Conservation (phyloP, 2,797 vertebrate species). For the Scarus forsteni region DNA sequence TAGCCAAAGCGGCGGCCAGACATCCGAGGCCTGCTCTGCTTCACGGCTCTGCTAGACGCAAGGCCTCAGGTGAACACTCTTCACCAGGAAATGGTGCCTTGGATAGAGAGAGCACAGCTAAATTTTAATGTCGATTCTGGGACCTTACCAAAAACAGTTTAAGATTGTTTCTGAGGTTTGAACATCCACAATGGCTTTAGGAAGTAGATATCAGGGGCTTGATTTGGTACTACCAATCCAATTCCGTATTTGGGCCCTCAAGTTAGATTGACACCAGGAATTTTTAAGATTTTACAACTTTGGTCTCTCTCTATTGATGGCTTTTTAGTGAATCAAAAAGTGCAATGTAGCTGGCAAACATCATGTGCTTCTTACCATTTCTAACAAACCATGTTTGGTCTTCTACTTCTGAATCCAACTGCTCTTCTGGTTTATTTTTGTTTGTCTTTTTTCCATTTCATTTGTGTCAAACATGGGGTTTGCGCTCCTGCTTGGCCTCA, state of each 20-base stretch:
- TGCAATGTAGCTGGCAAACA: conserved; percentile 97
- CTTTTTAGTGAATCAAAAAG: conserved; percentile 48
- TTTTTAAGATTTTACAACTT: background rate
- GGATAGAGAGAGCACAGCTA: conserved; percentile 67
- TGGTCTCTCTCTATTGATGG: conserved; percentile 75
- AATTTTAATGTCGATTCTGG: background rate
- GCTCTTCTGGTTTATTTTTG: conserved; percentile 17
- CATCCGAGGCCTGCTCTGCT: conserved; percentile 94
- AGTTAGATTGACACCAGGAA: background rate
- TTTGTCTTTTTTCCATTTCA: conserved; percentile 8
- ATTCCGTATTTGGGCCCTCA: too few species aligned
- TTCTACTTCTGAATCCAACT: conserved; percentile 44
- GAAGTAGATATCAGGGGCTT: background rate
- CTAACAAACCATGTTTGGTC: conserved; percentile 58
- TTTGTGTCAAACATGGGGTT: conserved; percentile 15
- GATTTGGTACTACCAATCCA: background rate
- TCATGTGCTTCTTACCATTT: conserved; percentile 83
- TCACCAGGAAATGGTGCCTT: conserved; percentile 54
- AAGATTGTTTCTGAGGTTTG: background rate
- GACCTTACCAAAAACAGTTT: too few species aligned
- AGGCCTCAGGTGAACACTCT: conserved; percentile 91
- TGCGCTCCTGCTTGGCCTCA: conserved; percentile 40
- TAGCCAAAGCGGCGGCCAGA: conserved; percentile 94
- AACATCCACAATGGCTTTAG: background rate
- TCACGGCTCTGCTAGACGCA: conserved; percentile 95